These are phyloP conservation scores for Emys orbicularis DNA, from an alignment of 2,797 vertebrate genomes.

Conservation along the genomic window DNA sequence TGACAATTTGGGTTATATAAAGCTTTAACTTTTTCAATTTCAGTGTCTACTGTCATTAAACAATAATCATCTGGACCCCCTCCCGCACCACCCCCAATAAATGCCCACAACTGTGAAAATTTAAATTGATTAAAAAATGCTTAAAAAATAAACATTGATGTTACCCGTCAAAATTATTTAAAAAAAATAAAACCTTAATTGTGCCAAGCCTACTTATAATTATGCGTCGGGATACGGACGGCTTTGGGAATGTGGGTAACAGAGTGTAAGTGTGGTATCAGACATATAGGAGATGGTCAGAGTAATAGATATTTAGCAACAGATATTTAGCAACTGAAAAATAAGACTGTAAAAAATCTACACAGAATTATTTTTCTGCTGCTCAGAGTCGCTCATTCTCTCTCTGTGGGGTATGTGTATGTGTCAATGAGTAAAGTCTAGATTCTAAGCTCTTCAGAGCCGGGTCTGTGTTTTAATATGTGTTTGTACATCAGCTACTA, in stretches of 20 bases:
- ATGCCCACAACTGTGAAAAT: neutral
- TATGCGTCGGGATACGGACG: neutral
- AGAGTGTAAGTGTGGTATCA: neutral
- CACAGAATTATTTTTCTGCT: neutral
- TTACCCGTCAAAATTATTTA: neutral
- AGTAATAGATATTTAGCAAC: neutral
- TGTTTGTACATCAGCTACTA: fast-evolving
- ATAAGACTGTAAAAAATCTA: neutral
- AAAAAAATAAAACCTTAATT: neutral
- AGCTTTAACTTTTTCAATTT: neutral
- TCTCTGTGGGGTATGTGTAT: neutral
- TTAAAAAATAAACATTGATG: neutral
- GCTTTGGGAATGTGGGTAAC: neutral
- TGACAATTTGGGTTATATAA: neutral
- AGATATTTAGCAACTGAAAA: neutral
- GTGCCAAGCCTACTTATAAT: neutral
- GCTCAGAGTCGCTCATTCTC: neutral
- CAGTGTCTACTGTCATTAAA: neutral
- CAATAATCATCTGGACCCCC: neutral
- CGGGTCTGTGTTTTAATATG: neutral
- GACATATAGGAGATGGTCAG: neutral
- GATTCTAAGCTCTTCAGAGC: neutral
- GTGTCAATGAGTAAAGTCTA: neutral
- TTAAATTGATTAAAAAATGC: neutral
- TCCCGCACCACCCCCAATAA: neutral